A percentile compares a stretch with the other conserved stretches of the same genome.
Evolutionary conservation across 1,140 invertebrate species (phyloP).

Genomic region (Stegodyphus dumicola): DNA sequence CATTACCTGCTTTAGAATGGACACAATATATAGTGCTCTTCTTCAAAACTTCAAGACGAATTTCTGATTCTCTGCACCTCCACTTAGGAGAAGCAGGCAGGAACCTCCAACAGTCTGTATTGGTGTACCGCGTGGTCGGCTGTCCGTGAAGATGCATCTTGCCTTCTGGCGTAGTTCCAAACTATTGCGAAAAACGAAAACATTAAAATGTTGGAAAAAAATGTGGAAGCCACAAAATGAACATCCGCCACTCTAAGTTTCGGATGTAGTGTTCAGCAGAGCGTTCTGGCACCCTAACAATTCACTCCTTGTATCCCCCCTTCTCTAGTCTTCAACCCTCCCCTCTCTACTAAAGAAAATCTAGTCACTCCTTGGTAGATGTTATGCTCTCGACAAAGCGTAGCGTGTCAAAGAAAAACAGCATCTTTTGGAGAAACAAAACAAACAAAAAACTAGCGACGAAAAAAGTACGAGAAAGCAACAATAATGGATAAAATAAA

Average conservation of each 20-base stretch:
- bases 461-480: slow-evolving; percentile 44
- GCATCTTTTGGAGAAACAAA: slow-evolving; percentile 27
- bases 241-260: slow-evolving; percentile 54
- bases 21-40: no score
- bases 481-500: slow-evolving; percentile 60
- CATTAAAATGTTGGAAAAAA: slow-evolving; percentile 30
- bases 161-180: slow-evolving; percentile 41
- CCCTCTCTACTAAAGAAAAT: slow-evolving; percentile 41
- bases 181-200: slow-evolving; percentile 15
- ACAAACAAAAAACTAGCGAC: slow-evolving; percentile 33
- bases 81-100: no score
- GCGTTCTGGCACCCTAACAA: slow-evolving; percentile 55
- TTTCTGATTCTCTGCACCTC: no score
- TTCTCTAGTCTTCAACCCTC: not conserved
- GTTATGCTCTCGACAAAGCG: slow-evolving; percentile 45
- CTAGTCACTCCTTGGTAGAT: slow-evolving; percentile 45
- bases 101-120: no score
- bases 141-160: slow-evolving; percentile 16
- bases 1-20: no score
- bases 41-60: no score
- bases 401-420: slow-evolving; percentile 57
- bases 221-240: slow-evolving; percentile 56
- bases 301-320: slow-evolving; percentile 41
- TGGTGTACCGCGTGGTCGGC: not conserved
- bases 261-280: slow-evolving; percentile 43